phyloP scores from a whole-genome alignment of 2,888 invertebrate genomes.

The Drosophila gaucha region DNA sequence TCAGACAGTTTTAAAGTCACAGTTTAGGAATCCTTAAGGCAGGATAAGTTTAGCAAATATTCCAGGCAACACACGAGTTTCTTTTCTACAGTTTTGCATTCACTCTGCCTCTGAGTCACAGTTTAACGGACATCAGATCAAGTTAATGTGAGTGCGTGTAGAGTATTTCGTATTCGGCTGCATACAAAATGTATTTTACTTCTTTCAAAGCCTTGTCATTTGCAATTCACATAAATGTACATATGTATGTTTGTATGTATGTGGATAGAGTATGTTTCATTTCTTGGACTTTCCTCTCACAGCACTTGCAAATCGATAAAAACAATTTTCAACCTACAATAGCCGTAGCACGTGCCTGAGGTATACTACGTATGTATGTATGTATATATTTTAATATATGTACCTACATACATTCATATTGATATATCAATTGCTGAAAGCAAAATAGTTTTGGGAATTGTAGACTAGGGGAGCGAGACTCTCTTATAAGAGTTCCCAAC shows the following conservation, averaged over 20 bases:
- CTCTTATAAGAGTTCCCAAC: neutral
- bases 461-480: neutral
- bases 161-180: constrained; percentile 1
- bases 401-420: neutral
- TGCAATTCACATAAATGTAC: constrained; percentile 1
- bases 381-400: neutral
- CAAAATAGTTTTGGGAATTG: neutral
- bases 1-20: too few relatives aligned
- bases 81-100: neutral
- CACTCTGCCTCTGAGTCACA: neutral
- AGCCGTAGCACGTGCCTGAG: constrained; percentile 10
- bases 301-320: constrained; percentile 23
- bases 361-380: neutral
- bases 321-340: constrained; percentile 12
- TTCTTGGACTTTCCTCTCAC: constrained; percentile 11
- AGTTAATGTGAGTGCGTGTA: neutral
- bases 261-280: constrained; percentile 2
- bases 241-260: neutral
- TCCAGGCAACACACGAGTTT: too few relatives aligned
- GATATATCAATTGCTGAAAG: constrained; percentile 6
- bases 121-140: neutral
- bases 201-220: constrained; percentile 6
- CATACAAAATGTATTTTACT: neutral
- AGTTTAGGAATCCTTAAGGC: too few relatives aligned
- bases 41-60: too few relatives aligned